Base-by-base conservation (phyloP, 2,888 invertebrate species). In the Epirrhoe alternata region DNA sequence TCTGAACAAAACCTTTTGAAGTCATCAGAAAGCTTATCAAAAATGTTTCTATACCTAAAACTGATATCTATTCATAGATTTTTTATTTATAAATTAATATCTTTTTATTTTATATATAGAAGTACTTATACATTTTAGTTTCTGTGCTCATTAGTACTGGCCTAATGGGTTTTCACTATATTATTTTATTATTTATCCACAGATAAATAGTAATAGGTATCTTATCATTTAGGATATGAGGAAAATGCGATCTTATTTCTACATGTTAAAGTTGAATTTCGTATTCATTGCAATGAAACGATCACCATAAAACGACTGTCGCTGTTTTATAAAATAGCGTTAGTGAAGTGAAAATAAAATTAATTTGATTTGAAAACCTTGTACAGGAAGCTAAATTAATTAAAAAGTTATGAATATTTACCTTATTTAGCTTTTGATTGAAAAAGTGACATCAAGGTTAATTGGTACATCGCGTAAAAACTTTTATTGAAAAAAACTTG, bases 291-390 rank as follows among this genome's bases (percentile, higher is more conserved):
- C 38, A 42, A 52, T 31, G 0, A 8, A 14, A 33, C 14, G 14
- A 52, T 33, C 33, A 16, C 17, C 17, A 17, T 51, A 31, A 24
- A 24, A 51, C 30, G 30, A 6, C 6, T 30, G 12, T 31, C 51
- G 30, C 24, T 51, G 4, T 24, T 24, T 51, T 24, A 30, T 0
- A 51, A 51, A 30, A 4, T 51, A 31, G 30, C 49, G 38, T 55
- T 54, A 69, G 49, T 63, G 63, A 69, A 50, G 66, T 66, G 69
- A 64, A 66, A 69, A 66, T 56, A 61, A 66, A 56, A 64, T 64
- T 66, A 66, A 69, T 69, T 38, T 12, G 63, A 61, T 64, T 55
- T 69, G 63, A 62, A 66, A 61, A 42, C 55, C 42, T 53, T 35
- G 60, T 56, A 31, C 47, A 61, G 68, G 68, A 65, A 53, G 55